These are phyloP conservation scores for Tachycineta bicolor DNA, from an alignment of 2,113 vertebrate genomes.

Conservation along the genomic window DNA sequence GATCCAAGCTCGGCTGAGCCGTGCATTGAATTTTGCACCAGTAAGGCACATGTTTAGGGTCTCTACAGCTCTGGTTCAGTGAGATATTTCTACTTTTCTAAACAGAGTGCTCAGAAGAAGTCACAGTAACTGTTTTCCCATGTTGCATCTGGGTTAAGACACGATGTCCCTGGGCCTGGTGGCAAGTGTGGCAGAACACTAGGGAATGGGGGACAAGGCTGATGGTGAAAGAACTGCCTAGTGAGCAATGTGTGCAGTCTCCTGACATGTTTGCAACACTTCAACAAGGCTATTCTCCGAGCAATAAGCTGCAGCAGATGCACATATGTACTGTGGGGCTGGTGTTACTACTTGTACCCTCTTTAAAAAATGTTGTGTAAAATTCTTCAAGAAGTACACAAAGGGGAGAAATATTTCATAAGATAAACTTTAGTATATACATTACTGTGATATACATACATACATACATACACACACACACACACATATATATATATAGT, in stretches of 20 bases:
- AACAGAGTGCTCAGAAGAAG: neutral
- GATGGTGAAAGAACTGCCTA: neutral
- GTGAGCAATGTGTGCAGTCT: neutral
- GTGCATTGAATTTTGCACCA: neutral
- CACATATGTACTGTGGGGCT: neutral
- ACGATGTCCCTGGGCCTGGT: fast-evolving
- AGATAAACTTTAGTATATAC: neutral
- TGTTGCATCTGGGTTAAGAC: neutral
- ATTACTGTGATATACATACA: neutral
- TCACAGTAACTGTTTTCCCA: neutral
- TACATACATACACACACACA: no score
- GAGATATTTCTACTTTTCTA: neutral
- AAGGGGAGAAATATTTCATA: neutral
- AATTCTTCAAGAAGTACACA: neutral
- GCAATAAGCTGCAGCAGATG: neutral
- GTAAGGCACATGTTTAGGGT: neutral
- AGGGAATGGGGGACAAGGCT: neutral
- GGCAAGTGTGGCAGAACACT: neutral
- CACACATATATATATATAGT: neutral
- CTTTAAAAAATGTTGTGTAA: neutral
- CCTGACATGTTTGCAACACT: neutral
- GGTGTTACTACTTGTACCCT: neutral
- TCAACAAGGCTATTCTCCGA: neutral
- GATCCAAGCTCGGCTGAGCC: neutral
- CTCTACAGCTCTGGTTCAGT: neutral